Evolutionary conservation across 2,113 vertebrate genomes (phyloP), one percentile per base, ranked within the genome.

Genomic region (Aplodontia rufa): DNA sequence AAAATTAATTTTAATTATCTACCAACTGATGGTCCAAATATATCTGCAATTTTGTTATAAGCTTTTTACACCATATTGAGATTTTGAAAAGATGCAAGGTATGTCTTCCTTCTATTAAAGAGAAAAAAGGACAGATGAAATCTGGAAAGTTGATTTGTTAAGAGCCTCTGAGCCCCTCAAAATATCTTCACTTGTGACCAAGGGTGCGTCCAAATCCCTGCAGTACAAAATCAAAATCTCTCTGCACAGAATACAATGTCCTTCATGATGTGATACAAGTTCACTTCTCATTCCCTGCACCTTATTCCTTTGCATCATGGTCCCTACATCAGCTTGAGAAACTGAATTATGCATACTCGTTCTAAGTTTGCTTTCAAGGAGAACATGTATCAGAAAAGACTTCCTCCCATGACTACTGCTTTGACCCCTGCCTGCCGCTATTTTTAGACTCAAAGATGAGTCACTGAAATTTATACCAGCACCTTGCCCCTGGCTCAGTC

Each of bases 391-490:
- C 93, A 94, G 60, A 81, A 93, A 93, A 87, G 82, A 93, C 68
- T 96, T 96, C 93, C 94, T 96, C 78, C 45, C 64, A 88, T 75
- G 68, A 74, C 69, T 87, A 68, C 26, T 28, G 80, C 82, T 89
- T 85, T 96, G 93, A 92, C 91, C 89, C n/a, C 40, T 24, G 78
- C 76, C 20, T 89, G 85, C 55, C 96, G 88, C 93, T 96, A 95
- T 96, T 96, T 97, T 97, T 89, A 88, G 91, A 95, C 87, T 42
- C 17, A 28, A 71, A 88, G 68, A 93, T 96, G 97, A 96, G 91
- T 97, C 97, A 97, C 89, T 95, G 93, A 91, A 96, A 97, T 96
- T 96, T 91, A 96, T 91, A 93, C 75, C 8, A 1, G 82, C 93
- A 94, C 78, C 68, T 80, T 88, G 72, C 58, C 85, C 92, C 81